Conservation (phyloP, 2,888 invertebrate species). For the Leuctra nigra region DNA sequence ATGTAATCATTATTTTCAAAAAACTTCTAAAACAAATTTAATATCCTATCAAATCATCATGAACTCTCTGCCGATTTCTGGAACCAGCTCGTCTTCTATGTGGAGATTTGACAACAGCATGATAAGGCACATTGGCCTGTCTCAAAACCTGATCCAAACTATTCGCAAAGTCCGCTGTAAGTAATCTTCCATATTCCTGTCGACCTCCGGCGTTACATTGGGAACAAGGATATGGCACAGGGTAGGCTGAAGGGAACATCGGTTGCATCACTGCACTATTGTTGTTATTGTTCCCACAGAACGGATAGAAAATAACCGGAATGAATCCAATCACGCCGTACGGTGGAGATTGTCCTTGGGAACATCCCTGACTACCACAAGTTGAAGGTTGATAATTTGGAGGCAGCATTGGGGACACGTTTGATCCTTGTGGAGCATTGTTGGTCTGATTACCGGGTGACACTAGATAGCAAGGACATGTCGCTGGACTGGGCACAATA, state of each 20-base stretch:
- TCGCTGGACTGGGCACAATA: constrained; percentile 53
- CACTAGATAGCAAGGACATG: constrained; percentile 57
- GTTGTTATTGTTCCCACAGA: constrained; percentile 49
- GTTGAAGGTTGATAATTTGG: constrained; percentile 31
- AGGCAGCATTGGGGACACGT: constrained; percentile 30
- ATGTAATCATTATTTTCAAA: not conserved
- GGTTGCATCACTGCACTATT: constrained; percentile 40
- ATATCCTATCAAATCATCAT: not conserved
- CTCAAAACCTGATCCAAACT: constrained; percentile 33
- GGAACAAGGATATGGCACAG: constrained; percentile 55
- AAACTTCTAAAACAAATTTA: not conserved
- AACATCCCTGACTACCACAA: not conserved
- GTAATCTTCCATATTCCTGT: not conserved
- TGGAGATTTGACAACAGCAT: constrained; percentile 31
- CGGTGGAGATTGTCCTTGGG: constrained; percentile 37
- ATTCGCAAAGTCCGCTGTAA: constrained; percentile 8
- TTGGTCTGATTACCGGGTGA: constrained; percentile 45
- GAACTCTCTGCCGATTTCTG: constrained; percentile 2
- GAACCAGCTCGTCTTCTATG: constrained; percentile 28
- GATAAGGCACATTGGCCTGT: constrained; percentile 31
- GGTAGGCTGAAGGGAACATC: constrained; percentile 53
- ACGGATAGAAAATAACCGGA: constrained; percentile 64
- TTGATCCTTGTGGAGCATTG: constrained; percentile 17
- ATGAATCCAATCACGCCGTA: constrained; percentile 61
- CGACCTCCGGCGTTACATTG: constrained; percentile 43